A percentile compares a stretch with the other conserved stretches of the same genome.
These are phyloP conservation scores for Anas capensis DNA, from an alignment of 2,797 vertebrate species.

Conservation along the genomic window DNA sequence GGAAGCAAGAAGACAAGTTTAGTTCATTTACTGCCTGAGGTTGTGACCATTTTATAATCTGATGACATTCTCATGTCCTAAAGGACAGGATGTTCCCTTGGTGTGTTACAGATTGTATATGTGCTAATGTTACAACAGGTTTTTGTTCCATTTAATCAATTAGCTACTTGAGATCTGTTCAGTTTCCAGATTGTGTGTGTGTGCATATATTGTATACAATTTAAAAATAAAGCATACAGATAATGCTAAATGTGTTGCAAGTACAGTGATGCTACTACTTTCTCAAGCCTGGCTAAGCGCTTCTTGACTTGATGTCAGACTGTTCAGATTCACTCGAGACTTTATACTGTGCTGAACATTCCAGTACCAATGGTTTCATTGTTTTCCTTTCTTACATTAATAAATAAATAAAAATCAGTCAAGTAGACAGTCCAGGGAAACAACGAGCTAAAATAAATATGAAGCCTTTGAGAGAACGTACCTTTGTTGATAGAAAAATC, in stretches of 20 bases:
- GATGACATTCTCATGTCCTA: background rate
- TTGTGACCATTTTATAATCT: background rate
- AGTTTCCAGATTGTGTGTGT: background rate
- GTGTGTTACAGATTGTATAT: background rate
- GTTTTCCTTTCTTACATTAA: background rate
- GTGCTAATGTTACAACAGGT: background rate
- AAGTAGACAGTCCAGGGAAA: background rate
- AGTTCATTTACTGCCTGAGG: background rate
- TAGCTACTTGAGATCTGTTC: background rate
- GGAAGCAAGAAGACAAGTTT: background rate
- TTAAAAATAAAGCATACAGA: no score
- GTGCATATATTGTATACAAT: background rate
- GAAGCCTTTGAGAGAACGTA: background rate
- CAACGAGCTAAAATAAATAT: background rate
- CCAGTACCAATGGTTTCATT: fast-evolving
- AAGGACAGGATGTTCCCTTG: background rate
- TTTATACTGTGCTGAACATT: background rate
- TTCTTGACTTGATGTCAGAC: background rate
- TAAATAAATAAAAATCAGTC: background rate
- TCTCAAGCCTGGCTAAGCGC: background rate
- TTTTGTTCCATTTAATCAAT: background rate
- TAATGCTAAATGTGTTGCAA: background rate
- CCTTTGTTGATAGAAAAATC: background rate
- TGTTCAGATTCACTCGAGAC: background rate
- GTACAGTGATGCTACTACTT: background rate